Evolutionary conservation across 1,140 invertebrate species (phyloP).

Genomic region (Phortica variegata): DNA sequence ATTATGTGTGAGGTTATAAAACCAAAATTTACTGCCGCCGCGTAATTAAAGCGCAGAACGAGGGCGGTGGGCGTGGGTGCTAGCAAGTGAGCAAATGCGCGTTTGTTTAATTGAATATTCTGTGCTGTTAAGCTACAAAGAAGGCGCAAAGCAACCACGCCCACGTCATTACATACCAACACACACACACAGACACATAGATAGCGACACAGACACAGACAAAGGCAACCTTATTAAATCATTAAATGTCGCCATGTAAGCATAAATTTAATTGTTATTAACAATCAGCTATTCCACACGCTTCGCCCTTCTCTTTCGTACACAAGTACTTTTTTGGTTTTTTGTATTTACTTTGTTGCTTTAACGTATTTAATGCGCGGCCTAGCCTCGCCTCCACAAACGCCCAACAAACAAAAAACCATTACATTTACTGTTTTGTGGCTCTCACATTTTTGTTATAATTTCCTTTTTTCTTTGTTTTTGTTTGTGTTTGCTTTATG

Average conservation of each 20-base stretch:
- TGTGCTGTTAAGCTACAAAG: conserved; percentile 19
- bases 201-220: conserved; percentile 13
- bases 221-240: conserved; percentile 29
- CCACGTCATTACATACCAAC: conserved; percentile 2
- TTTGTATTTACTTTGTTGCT: no score
- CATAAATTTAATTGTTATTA: conserved; percentile 54
- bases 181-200: conserved; percentile 4
- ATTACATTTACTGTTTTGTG: conserved; percentile 24
- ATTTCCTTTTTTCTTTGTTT: conserved; percentile 40
- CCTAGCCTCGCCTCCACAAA: no score
- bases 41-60: conserved; percentile 37
- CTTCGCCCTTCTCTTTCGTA: no score
- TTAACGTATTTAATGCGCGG: no score
- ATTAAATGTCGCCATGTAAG: conserved; percentile 51
- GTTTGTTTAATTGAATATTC: conserved; percentile 34
- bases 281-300: conserved; percentile 33
- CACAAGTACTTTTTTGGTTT: no score
- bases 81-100: conserved; percentile 3
- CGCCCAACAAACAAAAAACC: no score
- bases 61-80: conserved; percentile 9
- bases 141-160: no score
- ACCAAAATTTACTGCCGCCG: conserved; percentile 48
- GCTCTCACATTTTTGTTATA: no score
- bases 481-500: conserved; percentile 47
- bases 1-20: conserved; percentile 51